Conservation (phyloP, 53 echinoderm and acorn worm species). For the Antedon mediterranea region DNA sequence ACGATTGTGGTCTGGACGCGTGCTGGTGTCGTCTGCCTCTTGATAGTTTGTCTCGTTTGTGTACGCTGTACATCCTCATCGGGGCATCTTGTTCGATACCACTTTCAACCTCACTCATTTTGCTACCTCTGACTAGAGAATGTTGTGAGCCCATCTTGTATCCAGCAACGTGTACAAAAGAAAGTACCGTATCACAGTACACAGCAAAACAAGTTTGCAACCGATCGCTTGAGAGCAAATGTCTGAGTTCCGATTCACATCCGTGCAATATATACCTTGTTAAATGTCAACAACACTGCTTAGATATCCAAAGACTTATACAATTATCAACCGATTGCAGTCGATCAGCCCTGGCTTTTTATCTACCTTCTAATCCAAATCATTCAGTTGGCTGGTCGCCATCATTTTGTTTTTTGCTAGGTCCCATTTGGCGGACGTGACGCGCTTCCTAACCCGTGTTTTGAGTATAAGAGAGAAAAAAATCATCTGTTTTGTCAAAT, state of each 20-base stretch:
- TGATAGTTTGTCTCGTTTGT: background rate
- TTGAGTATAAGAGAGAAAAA: background rate
- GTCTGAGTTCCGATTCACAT: background rate
- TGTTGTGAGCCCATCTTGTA: background rate
- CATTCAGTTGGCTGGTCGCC: background rate
- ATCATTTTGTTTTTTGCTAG: background rate
- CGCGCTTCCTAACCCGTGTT: background rate
- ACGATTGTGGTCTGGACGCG: background rate
- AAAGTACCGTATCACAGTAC: no score
- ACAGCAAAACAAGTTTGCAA: background rate
- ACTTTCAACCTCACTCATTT: background rate
- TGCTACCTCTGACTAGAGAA: background rate
- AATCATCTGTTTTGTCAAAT: background rate
- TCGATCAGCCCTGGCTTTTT: background rate
- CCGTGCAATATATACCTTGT: background rate
- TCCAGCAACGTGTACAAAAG: background rate
- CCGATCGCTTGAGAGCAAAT: background rate
- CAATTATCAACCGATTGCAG: background rate
- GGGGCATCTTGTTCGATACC: background rate
- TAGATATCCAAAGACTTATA: background rate
- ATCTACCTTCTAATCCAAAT: background rate
- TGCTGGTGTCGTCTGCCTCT: background rate
- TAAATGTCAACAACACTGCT: background rate
- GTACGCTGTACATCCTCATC: background rate
- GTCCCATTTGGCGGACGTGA: background rate